Percentiles rank a stretch among this genome's conserved stretches.
Evolutionary conservation across 2,113 vertebrate genomes (phyloP).

Genomic region (Colaptes auratus): DNA sequence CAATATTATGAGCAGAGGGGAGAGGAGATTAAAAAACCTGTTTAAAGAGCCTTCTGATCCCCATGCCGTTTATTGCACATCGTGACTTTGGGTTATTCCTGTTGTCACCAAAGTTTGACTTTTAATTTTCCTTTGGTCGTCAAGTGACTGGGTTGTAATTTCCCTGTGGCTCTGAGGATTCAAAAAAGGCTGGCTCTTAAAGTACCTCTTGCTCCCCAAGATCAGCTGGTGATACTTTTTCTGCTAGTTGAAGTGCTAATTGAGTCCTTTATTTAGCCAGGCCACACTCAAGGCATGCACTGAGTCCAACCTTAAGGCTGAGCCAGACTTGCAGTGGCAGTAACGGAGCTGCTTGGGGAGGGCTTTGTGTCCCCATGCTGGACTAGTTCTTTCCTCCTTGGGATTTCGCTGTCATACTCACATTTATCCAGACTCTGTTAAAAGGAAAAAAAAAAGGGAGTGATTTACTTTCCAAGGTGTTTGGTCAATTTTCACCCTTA

Average conservation of each 20-base stretch:
- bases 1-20: conserved; percentile 43
- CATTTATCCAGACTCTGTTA: neutral
- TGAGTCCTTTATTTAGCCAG: neutral
- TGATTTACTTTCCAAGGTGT: neutral
- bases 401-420: neutral
- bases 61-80: conserved; percentile 25
- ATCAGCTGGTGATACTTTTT: neutral
- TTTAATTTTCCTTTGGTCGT: conserved; percentile 25
- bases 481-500: conserved; percentile 34
- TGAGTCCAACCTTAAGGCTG: neutral
- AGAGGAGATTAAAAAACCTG: conserved; percentile 67
- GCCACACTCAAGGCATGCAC: neutral
- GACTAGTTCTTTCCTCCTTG: neutral
- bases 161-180: neutral
- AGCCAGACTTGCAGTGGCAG: neutral
- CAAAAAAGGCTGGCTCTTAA: neutral
- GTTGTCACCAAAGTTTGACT: conserved; percentile 12
- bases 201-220: neutral
- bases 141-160: conserved; percentile 18
- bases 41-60: conserved; percentile 29
- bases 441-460: no score
- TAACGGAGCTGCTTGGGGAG: neutral
- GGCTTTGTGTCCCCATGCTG: neutral
- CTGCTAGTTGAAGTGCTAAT: neutral
- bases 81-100: conserved; percentile 20